A percentile compares a stretch with the other conserved stretches of the same genome.
phyloP scores from a whole-genome alignment of 2,797 vertebrate species.

The Bovichtus variegatus region DNA sequence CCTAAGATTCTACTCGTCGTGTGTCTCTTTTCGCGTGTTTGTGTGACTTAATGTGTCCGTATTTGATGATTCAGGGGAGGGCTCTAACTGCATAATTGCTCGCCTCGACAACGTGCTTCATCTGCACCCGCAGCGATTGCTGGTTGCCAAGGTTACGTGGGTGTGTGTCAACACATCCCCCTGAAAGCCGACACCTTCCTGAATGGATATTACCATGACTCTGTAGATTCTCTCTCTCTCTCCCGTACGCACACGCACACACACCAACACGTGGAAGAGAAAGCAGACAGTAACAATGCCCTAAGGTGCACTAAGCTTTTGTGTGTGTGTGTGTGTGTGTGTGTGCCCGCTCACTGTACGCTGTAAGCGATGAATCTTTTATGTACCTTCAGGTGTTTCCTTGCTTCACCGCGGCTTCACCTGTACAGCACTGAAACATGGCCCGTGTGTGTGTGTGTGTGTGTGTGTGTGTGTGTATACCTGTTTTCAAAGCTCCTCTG shows the following conservation, averaged over 20 bases:
- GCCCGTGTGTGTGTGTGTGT: conserved; percentile 14
- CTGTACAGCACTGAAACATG: conserved; percentile 55
- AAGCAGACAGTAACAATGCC: conserved; percentile 38
- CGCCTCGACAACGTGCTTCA: conserved; percentile 76
- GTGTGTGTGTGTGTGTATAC: conserved; percentile 7
- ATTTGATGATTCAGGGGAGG: conserved; percentile 79
- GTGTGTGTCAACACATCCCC: conserved; percentile 79
- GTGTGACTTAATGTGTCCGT: conserved; percentile 50
- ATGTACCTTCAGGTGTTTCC: conserved; percentile 75
- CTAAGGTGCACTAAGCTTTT: conserved; percentile 16
- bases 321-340: conserved; percentile 22
- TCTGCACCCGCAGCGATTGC: conserved; percentile 74
- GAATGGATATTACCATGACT: conserved; percentile 77
- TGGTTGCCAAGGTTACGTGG: conserved; percentile 83
- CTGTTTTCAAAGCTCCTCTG: conserved; percentile 28
- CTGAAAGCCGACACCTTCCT: conserved; percentile 80
- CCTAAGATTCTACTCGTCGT: conserved; percentile 23
- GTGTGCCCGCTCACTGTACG: conserved; percentile 28
- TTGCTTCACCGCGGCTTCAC: conserved; percentile 64
- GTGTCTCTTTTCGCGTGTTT: conserved; percentile 16
- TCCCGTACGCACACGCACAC: not conserved
- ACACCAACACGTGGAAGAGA: conserved; percentile 27
- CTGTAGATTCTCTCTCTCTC: conserved; percentile 56
- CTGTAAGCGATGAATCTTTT: conserved; percentile 70
- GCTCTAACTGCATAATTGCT: conserved; percentile 84